Evolutionary conservation across 2,797 vertebrate genomes (phyloP).

Genomic region (Coregonus sp.): DNA sequence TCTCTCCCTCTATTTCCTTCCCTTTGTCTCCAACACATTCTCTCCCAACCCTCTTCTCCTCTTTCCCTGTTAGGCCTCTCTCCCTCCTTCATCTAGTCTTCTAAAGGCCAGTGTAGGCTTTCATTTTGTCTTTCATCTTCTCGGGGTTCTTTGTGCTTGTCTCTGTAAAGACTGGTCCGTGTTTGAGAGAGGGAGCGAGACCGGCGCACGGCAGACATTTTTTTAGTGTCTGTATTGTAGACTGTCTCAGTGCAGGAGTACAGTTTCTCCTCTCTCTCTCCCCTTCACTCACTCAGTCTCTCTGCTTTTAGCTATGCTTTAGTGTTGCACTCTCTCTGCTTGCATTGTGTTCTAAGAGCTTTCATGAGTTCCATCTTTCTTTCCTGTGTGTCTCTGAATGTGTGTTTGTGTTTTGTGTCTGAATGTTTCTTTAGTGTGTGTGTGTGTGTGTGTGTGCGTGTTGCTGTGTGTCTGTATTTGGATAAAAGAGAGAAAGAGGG

Average conservation of each 20-base stretch:
- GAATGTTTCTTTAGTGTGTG: slow-evolving; percentile 26
- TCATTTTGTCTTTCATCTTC: slow-evolving; percentile 32
- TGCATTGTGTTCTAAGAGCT: neutral
- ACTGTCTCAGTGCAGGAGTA: neutral
- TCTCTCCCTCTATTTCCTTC: too few relatives aligned
- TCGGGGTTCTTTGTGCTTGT: slow-evolving; percentile 10
- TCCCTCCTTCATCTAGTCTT: slow-evolving; percentile 54
- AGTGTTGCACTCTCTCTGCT: neutral
- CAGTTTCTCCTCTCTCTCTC: slow-evolving; percentile 44
- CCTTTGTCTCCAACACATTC: slow-evolving; percentile 20
- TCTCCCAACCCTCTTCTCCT: slow-evolving; percentile 21
- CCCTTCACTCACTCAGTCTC: neutral
- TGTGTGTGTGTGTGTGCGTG: slow-evolving; percentile 1
- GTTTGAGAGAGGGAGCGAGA: slow-evolving; percentile 45
- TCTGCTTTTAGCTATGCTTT: slow-evolving; percentile 50
- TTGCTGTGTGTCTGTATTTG: neutral
- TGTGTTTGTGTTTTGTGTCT: slow-evolving; percentile 2
- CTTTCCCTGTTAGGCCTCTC: slow-evolving; percentile 20
- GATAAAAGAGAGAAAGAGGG: neutral
- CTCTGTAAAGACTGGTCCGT: slow-evolving; percentile 30
- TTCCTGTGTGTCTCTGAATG: neutral
- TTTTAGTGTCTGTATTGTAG: slow-evolving; percentile 10
- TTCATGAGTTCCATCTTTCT: neutral
- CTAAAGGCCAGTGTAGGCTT: slow-evolving; percentile 54
- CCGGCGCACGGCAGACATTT: slow-evolving; percentile 56